A percentile compares a stretch with the other conserved stretches of the same genome.
Conservation (phyloP, 2,888 invertebrate genomes). For the Hoplodrina blanda region DNA sequence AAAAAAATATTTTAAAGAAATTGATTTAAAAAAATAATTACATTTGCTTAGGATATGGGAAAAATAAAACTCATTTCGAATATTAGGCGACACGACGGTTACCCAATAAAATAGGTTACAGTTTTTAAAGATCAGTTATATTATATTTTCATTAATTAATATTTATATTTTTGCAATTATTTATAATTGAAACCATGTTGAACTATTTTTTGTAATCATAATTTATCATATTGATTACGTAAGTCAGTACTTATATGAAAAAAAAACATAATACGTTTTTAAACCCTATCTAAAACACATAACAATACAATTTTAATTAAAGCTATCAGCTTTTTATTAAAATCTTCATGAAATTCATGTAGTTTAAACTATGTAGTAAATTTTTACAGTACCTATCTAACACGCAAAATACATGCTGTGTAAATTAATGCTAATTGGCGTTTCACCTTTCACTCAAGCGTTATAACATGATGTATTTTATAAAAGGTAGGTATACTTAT, state of each 20-base stretch:
- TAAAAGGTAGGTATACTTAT: neutral
- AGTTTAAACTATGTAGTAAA: neutral
- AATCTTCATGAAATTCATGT: neutral
- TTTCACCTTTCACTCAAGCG: neutral
- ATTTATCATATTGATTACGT: too few species aligned
- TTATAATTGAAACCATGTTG: too few species aligned
- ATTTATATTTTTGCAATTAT: too few species aligned
- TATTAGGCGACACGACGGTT: too few species aligned
- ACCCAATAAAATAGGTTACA: too few species aligned
- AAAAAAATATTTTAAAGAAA: too few species aligned
- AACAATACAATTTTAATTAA: neutral
- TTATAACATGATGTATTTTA: constrained; percentile 4
- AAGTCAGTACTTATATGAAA: too few species aligned
- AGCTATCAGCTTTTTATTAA: neutral
- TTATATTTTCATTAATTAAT: too few species aligned
- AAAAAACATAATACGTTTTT: neutral
- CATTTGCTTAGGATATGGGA: too few species aligned
- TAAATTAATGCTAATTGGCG: constrained; percentile 14
- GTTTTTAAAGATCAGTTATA: too few species aligned
- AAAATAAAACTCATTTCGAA: too few species aligned
- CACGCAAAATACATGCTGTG: neutral
- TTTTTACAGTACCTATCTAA: neutral
- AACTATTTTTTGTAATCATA: neutral
- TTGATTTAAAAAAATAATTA: too few species aligned
- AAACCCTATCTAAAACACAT: neutral